Base-by-base conservation (phyloP, 2,888 invertebrate species). In the Chironomus riparius region DNA sequence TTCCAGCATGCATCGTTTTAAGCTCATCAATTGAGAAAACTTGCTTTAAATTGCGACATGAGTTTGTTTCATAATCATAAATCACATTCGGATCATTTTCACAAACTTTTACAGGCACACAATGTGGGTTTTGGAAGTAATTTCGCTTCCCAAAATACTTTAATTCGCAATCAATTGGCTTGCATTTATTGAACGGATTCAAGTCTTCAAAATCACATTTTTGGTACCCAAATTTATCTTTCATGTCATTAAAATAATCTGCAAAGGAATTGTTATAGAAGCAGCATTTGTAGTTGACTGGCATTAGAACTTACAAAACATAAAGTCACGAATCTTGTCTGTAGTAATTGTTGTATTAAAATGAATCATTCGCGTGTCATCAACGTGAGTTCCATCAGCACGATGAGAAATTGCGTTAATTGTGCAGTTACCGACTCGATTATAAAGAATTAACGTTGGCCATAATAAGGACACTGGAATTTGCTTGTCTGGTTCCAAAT, bases 71-170 rank as follows among this genome's bases (percentile, higher is more conserved):
- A 22, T 76, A 78, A 28, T 79, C 78, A 76, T 79, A 79, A 22
- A 79, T 73, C 78, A 78, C 13, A 50, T 77, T 71, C 24, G 56
- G 61, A 71, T 62, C 47, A 56, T 77, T 72, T 1, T 69, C 13
- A 56, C 80, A 80, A 68, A 77, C 78, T 4, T 78, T 76, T 18
- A 76, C 77, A 3, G 68, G 56, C 24, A 83, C 81, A 76, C 83
- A 83, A 2, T 80, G 77, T 5, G 78, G 77, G 0, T 15, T 77
- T 79, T 87, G 86, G 79, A 85, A 87, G 78, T 82, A 87, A 79
- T 83, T 87, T 50, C 84, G 83, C 72, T 81, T 81, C 0, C 87
- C 87, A 71, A 86, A 84, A 80, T 87, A 88, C 77, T 87, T 87
- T 78, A 86, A 84, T 77, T 86, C 85, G 78, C 87, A 88, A 78